These are phyloP conservation scores for Dromiciops gliroides DNA, from an alignment of 2,113 vertebrate species.

Conservation along the genomic window DNA sequence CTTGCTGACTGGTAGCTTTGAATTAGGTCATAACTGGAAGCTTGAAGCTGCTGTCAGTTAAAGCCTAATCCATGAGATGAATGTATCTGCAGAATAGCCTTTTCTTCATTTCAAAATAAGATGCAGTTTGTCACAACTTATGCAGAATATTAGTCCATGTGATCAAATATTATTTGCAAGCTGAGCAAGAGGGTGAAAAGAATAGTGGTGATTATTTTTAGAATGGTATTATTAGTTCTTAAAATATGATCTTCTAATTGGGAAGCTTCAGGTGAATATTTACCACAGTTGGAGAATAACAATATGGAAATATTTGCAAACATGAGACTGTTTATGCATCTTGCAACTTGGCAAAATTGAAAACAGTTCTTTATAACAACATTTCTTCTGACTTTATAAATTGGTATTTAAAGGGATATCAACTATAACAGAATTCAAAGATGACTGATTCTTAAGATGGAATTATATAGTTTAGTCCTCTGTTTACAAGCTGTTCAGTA, in stretches of 20 bases:
- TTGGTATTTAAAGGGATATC: background rate
- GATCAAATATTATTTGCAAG: conserved; percentile 26
- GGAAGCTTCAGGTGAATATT: conserved; percentile 55
- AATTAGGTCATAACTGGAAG: background rate
- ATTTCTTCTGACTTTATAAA: conserved; percentile 36
- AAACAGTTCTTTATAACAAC: conserved; percentile 27
- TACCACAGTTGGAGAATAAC: conserved; percentile 35
- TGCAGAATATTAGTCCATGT: conserved; percentile 39
- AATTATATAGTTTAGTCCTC: background rate
- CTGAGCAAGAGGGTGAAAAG: conserved; percentile 25
- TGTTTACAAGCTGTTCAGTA: background rate
- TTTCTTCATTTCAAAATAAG: background rate
- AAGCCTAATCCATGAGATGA: background rate
- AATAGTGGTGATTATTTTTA: conserved; percentile 66
- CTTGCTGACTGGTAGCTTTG: background rate
- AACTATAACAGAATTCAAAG: conserved; percentile 30
- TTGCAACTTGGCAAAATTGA: conserved; percentile 21
- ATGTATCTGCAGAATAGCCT: background rate
- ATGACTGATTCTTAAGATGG: background rate
- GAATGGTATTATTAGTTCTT: conserved; percentile 40
- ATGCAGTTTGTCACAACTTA: conserved; percentile 18
- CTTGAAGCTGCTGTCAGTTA: background rate
- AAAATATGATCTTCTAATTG: conserved; percentile 64
- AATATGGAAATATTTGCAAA: conserved; percentile 69
- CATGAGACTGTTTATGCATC: conserved; percentile 35